Conservation (phyloP, 2,113 vertebrate genomes). For the Ploceus nigricollis region DNA sequence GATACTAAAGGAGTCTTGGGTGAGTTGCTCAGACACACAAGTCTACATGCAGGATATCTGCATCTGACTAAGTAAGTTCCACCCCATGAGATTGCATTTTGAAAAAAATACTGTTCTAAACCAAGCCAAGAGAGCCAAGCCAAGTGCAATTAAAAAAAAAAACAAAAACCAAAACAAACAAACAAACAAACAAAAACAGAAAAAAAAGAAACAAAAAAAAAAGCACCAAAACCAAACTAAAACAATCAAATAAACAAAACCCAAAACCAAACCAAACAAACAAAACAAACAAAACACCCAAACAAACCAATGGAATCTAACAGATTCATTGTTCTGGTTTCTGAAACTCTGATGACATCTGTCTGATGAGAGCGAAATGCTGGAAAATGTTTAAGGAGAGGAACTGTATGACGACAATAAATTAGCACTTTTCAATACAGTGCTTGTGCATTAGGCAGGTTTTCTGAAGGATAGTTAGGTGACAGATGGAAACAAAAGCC, state of each 20-base stretch:
- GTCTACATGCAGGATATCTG: neutral
- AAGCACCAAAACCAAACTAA: accelerated
- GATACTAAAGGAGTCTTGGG: neutral
- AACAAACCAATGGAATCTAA: neutral
- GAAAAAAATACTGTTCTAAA: neutral
- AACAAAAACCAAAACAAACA: too few relatives aligned
- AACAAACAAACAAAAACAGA: too few relatives aligned
- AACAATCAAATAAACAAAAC: too few relatives aligned
- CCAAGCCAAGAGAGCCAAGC: neutral
- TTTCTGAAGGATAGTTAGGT: neutral
- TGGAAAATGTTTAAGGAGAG: neutral
- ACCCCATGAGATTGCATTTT: neutral
- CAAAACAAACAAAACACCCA: accelerated
- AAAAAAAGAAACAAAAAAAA: neutral
- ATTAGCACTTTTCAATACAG: neutral
- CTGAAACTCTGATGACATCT: neutral
- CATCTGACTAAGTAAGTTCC: neutral
- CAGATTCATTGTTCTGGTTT: neutral
- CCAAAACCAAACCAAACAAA: neutral
- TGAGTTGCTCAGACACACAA: neutral
- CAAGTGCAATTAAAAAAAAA: neutral
- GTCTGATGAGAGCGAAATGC: neutral
- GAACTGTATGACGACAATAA: neutral
- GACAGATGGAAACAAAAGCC: neutral
- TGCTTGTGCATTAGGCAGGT: neutral